Evolutionary conservation across 2,113 vertebrate species (phyloP).

Genomic region (Anthoscopus minutus): DNA sequence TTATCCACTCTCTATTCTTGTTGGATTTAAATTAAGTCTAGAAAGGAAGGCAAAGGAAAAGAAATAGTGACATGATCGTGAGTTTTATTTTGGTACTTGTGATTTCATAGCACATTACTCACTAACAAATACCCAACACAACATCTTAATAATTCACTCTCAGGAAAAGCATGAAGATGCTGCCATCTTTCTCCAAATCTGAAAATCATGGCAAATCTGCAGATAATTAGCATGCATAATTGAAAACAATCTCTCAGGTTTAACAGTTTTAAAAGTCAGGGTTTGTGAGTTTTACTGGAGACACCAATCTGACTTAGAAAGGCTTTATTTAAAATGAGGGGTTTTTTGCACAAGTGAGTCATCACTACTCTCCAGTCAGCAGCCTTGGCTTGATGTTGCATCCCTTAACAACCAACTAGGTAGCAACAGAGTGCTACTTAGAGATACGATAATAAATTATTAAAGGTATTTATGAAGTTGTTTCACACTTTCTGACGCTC

Average conservation of each 20-base stretch:
- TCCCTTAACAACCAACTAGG: fast-evolving
- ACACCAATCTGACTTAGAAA: background rate
- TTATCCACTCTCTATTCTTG: conserved; percentile 43
- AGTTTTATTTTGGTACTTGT: background rate
- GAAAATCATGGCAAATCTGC: background rate
- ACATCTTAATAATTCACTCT: background rate
- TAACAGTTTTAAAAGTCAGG: background rate
- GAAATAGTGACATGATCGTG: background rate
- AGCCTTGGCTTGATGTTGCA: fast-evolving
- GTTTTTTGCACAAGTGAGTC: background rate
- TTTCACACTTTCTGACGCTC: background rate
- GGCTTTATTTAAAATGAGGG: background rate
- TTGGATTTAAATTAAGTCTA: conserved; percentile 56
- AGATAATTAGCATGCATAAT: background rate
- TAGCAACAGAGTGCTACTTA: background rate
- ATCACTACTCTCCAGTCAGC: background rate
- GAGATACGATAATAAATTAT: background rate
- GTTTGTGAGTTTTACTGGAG: background rate
- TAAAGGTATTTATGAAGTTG: background rate
- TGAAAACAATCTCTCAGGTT: background rate
- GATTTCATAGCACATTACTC: background rate
- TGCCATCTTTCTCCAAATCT: background rate
- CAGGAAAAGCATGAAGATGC: background rate
- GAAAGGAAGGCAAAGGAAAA: background rate
- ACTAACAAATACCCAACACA: background rate